A percentile compares a stretch with the other conserved stretches of the same genome.
Conservation (phyloP, 2,113 vertebrate genomes). For the Silurus asotus region DNA sequence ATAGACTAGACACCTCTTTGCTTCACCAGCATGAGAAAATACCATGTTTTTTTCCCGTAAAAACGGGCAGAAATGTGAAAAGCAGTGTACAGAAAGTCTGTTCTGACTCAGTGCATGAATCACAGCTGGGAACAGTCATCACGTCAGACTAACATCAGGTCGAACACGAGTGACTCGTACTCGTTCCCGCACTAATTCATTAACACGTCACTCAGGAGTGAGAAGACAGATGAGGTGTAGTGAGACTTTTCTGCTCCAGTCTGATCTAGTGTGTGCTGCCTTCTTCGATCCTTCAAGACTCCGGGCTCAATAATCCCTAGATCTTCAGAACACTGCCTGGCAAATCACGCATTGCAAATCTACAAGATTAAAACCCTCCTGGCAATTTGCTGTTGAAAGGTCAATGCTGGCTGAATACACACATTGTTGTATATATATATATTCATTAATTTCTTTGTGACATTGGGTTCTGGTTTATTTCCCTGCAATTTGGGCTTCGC, state of each 20-base stretch:
- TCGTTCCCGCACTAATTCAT: constrained; percentile 29
- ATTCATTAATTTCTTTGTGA: no score
- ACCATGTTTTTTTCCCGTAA: background rate
- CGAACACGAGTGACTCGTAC: background rate
- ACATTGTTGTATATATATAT: no score
- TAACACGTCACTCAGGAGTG: constrained; percentile 23
- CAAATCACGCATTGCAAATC: background rate
- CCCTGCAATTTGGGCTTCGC: no score
- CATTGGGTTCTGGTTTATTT: no score
- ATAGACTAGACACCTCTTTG: background rate
- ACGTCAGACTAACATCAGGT: background rate
- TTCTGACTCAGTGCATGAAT: constrained; percentile 4
- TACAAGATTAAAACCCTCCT: no score
- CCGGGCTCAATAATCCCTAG: no score
- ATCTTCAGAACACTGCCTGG: no score
- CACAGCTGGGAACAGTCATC: constrained; percentile 12
- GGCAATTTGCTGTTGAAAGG: no score
- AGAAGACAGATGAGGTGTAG: constrained; percentile 7
- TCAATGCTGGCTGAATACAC: no score
- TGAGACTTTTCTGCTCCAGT: background rate
- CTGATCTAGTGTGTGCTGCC: background rate
- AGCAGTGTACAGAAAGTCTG: background rate
- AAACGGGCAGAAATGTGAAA: background rate
- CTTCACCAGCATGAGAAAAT: background rate
- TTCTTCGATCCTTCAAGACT: background rate